Conservation (phyloP, 1,140 invertebrate genomes). For the Teleopsis dalmanni region DNA sequence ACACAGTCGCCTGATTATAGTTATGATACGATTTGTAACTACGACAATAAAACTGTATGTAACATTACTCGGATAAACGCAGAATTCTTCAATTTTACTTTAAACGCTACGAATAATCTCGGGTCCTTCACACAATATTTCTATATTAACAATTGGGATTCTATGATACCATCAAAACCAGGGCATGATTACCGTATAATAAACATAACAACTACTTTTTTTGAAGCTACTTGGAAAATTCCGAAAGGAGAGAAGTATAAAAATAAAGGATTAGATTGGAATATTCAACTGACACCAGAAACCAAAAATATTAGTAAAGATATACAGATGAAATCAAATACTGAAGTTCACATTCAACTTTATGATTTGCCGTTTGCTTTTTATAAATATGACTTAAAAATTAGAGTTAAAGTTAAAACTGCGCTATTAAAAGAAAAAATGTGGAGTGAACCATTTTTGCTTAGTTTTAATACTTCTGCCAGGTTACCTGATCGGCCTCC, state of each 20-base stretch:
- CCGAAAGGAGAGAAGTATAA: slow-evolving; percentile 9
- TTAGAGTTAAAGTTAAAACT: slow-evolving; percentile 6
- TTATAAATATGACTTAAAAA: slow-evolving; percentile 7
- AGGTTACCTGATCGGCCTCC: slow-evolving; percentile 7
- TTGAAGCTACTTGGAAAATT: slow-evolving; percentile 10
- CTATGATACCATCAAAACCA: slow-evolving; percentile 7
- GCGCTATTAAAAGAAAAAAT: background rate
- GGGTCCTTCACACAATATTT: slow-evolving; percentile 7
- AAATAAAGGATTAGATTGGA: slow-evolving; percentile 7
- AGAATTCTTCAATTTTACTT: slow-evolving; percentile 10
- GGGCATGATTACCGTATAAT: slow-evolving; percentile 7
- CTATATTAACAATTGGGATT: slow-evolving; percentile 8
- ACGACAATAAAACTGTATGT: slow-evolving; percentile 9
- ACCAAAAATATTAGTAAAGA: background rate
- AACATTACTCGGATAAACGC: slow-evolving; percentile 5
- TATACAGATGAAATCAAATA: background rate
- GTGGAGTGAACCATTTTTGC: slow-evolving; percentile 12
- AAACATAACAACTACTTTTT: background rate
- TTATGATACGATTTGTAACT: slow-evolving; percentile 6
- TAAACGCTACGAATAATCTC: slow-evolving; percentile 6
- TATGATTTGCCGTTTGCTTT: slow-evolving; percentile 10
- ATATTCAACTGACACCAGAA: slow-evolving; percentile 9
- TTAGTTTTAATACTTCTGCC: slow-evolving; percentile 8
- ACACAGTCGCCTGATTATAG: slow-evolving; percentile 6
- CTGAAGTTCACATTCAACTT: background rate